Percentiles rank a stretch among this genome's conserved stretches.
phyloP scores from a whole-genome alignment of 2,888 invertebrate genomes.

The Lithophane semibrunnea region DNA sequence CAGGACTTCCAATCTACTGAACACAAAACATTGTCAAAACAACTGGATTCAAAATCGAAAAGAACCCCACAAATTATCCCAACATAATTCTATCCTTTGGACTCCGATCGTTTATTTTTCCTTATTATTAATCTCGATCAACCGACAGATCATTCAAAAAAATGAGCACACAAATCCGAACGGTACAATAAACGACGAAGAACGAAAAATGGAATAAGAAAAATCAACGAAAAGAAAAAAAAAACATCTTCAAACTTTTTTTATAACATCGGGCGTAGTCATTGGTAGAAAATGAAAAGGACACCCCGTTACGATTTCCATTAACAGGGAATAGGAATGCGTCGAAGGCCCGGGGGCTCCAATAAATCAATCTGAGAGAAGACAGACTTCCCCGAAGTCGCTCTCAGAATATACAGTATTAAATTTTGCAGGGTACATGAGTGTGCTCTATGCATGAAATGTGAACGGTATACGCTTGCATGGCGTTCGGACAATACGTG shows the following conservation, averaged over 20 bases:
- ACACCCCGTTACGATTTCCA: slow-evolving; percentile 82
- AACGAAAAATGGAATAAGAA: slow-evolving; percentile 54
- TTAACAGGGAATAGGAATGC: slow-evolving; percentile 80
- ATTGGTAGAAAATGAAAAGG: slow-evolving; percentile 82
- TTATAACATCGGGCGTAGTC: slow-evolving; percentile 68
- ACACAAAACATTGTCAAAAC: slow-evolving; percentile 1
- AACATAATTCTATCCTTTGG: slow-evolving; percentile 40
- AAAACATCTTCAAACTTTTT: slow-evolving; percentile 58
- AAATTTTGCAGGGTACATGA: slow-evolving; percentile 68
- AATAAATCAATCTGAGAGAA: slow-evolving; percentile 83
- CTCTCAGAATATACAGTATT: slow-evolving; percentile 70
- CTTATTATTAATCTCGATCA: slow-evolving; percentile 57
- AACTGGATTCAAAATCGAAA: slow-evolving; percentile 22
- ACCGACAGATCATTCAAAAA: slow-evolving; percentile 48
- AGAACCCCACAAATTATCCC: slow-evolving; percentile 46
- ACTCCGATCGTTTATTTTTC: slow-evolving; percentile 38
- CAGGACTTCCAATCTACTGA: no score
- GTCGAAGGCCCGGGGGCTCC: slow-evolving; percentile 75
- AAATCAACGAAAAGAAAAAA: slow-evolving; percentile 55
- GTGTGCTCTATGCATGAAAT: slow-evolving; percentile 58
- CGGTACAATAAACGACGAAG: slow-evolving; percentile 48
- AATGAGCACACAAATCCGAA: slow-evolving; percentile 54
- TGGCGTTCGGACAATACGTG: slow-evolving; percentile 50
- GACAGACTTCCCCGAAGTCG: slow-evolving; percentile 73
- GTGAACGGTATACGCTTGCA: slow-evolving; percentile 52